Evolutionary conservation across 2,113 vertebrate species (phyloP), one percentile per base, ranked within the genome.

Genomic region (Nothobranchius furzeri): DNA sequence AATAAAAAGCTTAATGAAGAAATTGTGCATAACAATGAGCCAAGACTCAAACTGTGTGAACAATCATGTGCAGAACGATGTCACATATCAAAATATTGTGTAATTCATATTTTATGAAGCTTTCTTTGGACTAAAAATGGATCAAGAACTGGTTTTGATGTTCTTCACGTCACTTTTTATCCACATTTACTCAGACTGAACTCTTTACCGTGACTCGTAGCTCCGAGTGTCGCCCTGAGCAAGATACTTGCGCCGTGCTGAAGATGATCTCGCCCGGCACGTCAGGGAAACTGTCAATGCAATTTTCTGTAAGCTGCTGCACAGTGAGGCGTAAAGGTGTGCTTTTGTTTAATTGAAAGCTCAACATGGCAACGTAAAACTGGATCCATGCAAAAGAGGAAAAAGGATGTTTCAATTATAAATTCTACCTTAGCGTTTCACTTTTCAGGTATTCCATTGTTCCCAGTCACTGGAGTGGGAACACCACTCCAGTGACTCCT

Each of bases 261-360:
- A 82, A 52, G 73, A 70, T 83, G 69, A n/a, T 84, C 73, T 75
- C 60, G 59, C 54, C 43, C 74, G 70, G 68, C 85, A 76, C 68
- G 71, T 77, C 79, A 69, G 74, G 69, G 64, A 81, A 80, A 83
- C 52, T 84, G 83, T 79, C 81, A 78, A 78, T 71, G 79, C 65
- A 47, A 67, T 46, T 87, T 82, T 77, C 64, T 85, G 70, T 54
- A 74, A 72, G 70, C 30, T 61, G 74, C 56, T 50, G 58, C 61
- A 72, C 61, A 54, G 70, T 56, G 12, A 67, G 46, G 48, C 35
- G 0, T 49, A 43, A 78, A 56, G 47, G 40, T 65, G 40, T 6
- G 12, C 52, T 70, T 73, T 79, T 79, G 52, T 40, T 14, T 60
- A 71, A 76, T 65, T 68, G 64, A 54, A 46, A 55, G 37, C 71